Evolutionary conservation across 2,113 vertebrate genomes (phyloP), one percentile per base, ranked within the genome.

Genomic region (Lamprologus sp.): DNA sequence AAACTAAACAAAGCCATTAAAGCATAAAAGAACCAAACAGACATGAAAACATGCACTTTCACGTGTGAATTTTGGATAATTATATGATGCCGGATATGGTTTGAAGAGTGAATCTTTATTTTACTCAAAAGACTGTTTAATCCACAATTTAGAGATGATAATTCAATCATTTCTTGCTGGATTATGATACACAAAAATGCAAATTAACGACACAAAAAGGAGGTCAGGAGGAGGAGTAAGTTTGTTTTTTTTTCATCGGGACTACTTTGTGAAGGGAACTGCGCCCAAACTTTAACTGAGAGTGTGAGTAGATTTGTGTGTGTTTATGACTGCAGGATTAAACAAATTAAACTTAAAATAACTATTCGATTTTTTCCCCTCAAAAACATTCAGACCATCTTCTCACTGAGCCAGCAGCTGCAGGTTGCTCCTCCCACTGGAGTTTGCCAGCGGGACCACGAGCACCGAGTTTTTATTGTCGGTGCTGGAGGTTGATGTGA

Each of bases 341-440:
- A 49, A 51, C 17, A n/a, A 31, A 33, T 77, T 0, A 33, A 49
- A 47, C 15, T 28, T 51, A 77, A n/a, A 77, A 77, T n/a, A 47
- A 33, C 26, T n/a, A 51, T 77, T 51, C 0, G 1, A 77, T 13
- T 51, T 31, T 5, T 51, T 19, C 0, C 73, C 13, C 0, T 73
- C 1, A 5, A 13, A 77, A 49, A 51, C 23, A 77, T 31, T 77
- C 33, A 75, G 1, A 33, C 4, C 13, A 2, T n/a, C 13, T 6
- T 82, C 35, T 81, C 65, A 90, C 90, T 92, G 93, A 56, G 89
- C 85, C 54, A 93, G 81, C 56, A 94, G 89, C 88, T 92, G 79
- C 63, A 96, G 92, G 80, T 89, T 83, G 91, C 94, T 94, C 90
- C 96, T 93, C 77, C 95, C 93, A 4, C 95, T 95, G 58, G 96